phyloP scores from a whole-genome alignment of 2,888 invertebrate species.

The Unio delphinus region DNA sequence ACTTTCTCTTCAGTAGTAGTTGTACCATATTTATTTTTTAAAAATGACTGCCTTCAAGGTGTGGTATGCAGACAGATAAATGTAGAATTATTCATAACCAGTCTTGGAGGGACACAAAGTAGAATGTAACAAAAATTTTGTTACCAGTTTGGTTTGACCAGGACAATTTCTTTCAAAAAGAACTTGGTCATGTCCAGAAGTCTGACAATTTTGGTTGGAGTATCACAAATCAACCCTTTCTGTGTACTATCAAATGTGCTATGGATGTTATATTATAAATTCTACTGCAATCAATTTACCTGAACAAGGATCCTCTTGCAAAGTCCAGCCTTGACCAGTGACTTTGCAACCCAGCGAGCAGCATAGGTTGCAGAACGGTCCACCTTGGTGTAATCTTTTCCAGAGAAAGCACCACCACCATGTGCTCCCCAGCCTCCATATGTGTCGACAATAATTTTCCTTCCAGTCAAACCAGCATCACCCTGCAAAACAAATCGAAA shows the following conservation, averaged over 20 bases:
- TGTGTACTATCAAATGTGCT: neutral
- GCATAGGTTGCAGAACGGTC: conserved; percentile 98
- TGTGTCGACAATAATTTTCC: conserved; percentile 99
- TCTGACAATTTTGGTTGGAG: neutral
- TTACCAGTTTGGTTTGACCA: too few relatives aligned
- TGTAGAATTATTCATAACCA: too few relatives aligned
- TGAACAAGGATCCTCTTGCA: conserved; percentile 97
- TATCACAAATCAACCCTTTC: neutral
- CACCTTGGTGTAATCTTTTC: conserved; percentile 89
- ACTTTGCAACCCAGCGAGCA: conserved; percentile 99
- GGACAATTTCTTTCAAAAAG: too few relatives aligned
- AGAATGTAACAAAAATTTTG: too few relatives aligned
- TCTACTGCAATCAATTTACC: conserved; percentile 73
- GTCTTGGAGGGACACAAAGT: too few relatives aligned
- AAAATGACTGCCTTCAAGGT: too few relatives aligned
- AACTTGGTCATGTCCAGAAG: too few relatives aligned
- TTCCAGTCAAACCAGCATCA: conserved; percentile 96
- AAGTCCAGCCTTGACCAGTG: conserved; percentile 92
- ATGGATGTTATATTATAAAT: neutral
- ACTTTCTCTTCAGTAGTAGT: too few relatives aligned
- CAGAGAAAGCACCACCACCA: conserved; percentile 99
- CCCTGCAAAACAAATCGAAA: conserved; percentile 76
- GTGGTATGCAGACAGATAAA: too few relatives aligned
- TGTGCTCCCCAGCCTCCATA: conserved; percentile 99
- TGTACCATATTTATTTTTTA: too few relatives aligned